Evolutionary conservation across 2,113 vertebrate genomes (phyloP).

Genomic region (Rana temporaria): DNA sequence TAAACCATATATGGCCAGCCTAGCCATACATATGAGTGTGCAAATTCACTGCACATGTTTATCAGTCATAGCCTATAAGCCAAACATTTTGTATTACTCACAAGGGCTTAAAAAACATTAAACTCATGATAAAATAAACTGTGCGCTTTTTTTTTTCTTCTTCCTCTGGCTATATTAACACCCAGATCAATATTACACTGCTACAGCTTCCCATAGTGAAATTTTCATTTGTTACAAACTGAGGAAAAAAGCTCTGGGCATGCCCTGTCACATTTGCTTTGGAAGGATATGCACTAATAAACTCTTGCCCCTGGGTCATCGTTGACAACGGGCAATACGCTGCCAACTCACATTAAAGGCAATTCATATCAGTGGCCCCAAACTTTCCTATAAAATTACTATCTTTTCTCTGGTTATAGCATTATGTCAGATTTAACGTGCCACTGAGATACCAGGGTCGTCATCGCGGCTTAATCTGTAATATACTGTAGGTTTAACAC

Average conservation of each 20-base stretch:
- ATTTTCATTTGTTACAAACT: conserved; percentile 81
- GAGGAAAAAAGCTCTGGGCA: conserved; percentile 75
- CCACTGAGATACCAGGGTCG: conserved; percentile 81
- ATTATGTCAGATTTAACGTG: conserved; percentile 86
- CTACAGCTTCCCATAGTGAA: conserved; percentile 70
- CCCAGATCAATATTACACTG: conserved; percentile 76
- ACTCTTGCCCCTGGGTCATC: conserved; percentile 82
- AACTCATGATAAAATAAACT: conserved; percentile 72
- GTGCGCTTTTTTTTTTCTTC: conserved; percentile 57
- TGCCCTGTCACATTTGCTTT: conserved; percentile 83
- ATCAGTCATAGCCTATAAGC: background rate
- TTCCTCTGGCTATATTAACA: conserved; percentile 68
- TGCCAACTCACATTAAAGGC: conserved; percentile 87
- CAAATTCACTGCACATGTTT: background rate
- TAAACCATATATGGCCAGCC: too few relatives aligned
- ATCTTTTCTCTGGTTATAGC: conserved; percentile 80
- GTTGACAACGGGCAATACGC: conserved; percentile 81
- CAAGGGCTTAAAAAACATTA: conserved; percentile 65
- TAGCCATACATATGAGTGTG: too few relatives aligned
- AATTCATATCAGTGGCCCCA: conserved; percentile 84
- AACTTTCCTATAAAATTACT: conserved; percentile 91
- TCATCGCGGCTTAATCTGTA: conserved; percentile 84
- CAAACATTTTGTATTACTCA: conserved; percentile 69
- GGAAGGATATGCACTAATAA: conserved; percentile 83
- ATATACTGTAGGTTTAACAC: conserved; percentile 71